Evolutionary conservation across 2,888 invertebrate genomes (phyloP).

Genomic region (Polydesmus complanatus): DNA sequence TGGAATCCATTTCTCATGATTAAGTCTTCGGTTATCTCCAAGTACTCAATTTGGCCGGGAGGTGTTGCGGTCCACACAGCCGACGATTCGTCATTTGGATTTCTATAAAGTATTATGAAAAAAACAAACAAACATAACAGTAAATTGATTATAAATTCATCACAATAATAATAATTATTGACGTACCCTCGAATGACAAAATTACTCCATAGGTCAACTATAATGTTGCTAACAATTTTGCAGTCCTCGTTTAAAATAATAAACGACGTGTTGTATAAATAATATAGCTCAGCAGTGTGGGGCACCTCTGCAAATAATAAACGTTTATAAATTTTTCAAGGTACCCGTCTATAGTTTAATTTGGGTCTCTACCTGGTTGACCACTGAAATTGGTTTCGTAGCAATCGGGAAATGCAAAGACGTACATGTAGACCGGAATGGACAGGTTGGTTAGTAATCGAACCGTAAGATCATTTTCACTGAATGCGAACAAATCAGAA

Average conservation of each 20-base stretch:
- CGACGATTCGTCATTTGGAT: not conserved
- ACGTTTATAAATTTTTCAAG: not conserved
- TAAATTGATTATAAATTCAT: not conserved
- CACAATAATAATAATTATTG: too few relatives aligned
- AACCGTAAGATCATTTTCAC: not conserved
- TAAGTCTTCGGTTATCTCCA: not conserved
- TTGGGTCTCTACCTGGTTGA: not conserved
- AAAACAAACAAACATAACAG: not conserved
- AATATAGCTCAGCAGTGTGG: not conserved
- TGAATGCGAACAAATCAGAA: not conserved
- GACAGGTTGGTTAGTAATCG: not conserved
- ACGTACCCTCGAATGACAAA: not conserved
- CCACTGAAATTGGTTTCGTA: not conserved
- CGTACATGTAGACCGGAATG: conserved; percentile 1
- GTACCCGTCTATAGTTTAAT: not conserved
- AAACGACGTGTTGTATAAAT: conserved; percentile 2
- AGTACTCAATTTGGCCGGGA: not conserved
- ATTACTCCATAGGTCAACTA: conserved; percentile 6
- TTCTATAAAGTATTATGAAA: not conserved
- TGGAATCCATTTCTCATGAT: not conserved
- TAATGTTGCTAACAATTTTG: conserved; percentile 4
- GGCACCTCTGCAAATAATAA: not conserved
- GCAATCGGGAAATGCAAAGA: conserved; percentile 1
- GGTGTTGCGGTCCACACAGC: conserved; percentile 1
- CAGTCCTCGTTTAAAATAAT: not conserved